Base-by-base conservation (phyloP, 2,888 invertebrate species). In the Mycogona germanica region DNA sequence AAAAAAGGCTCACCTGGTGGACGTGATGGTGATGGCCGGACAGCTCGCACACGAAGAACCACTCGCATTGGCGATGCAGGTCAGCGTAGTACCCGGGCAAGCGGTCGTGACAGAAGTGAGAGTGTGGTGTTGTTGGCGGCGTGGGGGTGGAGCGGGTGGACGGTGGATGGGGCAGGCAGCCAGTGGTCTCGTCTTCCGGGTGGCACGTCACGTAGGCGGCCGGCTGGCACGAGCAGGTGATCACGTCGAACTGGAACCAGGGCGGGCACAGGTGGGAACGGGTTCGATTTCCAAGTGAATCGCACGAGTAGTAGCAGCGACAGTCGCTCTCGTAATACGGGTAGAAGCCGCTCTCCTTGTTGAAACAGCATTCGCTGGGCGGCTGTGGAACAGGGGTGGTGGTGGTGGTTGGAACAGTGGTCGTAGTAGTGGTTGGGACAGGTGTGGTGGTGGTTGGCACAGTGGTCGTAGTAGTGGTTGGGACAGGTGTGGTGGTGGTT, bases 281-380 rank as follows among this genome's bases (percentile, higher is more conserved):
- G 17, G 29, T 46, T 21, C 19, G 17, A 21, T 46, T 19, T n/a
- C 26, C 29, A n/a, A 32, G 9, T 25, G 28, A 26, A 6, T 46
- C 17, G 46, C 46, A 46, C 21, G 17, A 21, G 17, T 46, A 46
- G 29, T 46, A 46, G 46, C 46, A 46, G 28, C 30, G 46, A 28
- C 46, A 46, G 17, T 29, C 29, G 29, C 46, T 46, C 26, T 46
- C 46, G 17, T 26, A 28, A 9, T n/a, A 46, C 14, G 46, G 46
- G 17, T 46, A 46, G 21, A 46, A 3, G 1, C 28, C 46, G 1
- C 28, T 46, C 28, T 25, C 2, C 17, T 46, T 46, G 2, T 30
- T 30, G 26, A 12, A 29, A n/a, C 46, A 46, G 17, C 29, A n/a
- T 14, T 28, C 46, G 3, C 28, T 26, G 2, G 46, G 46, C 1